These are phyloP conservation scores for Ditylenchus dipsaci DNA, from an alignment of 1,140 invertebrate species.

Conservation along the genomic window DNA sequence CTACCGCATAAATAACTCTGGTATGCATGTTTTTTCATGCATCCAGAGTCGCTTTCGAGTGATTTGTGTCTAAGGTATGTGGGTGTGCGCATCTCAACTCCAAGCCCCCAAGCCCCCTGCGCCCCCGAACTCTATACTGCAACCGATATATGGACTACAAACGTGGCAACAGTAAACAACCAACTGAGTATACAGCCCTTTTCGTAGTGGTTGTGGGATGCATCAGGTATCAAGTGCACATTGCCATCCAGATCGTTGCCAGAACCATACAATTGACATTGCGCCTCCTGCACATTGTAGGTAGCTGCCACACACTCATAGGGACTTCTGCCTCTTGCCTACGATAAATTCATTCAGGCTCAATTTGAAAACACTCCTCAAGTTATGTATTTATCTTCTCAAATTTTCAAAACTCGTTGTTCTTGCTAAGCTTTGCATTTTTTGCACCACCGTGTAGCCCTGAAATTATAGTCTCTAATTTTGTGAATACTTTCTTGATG, in stretches of 20 bases:
- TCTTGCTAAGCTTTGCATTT: no score
- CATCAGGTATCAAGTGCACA: slow-evolving; percentile 38
- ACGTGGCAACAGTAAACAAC: neutral
- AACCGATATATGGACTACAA: neutral
- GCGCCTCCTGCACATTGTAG: slow-evolving; percentile 11
- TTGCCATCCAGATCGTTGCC: slow-evolving; percentile 30
- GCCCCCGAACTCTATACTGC: neutral
- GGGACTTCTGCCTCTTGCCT: slow-evolving; percentile 28
- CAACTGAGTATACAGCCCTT: slow-evolving; percentile 37
- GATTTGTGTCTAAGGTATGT: no score
- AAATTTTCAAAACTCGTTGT: no score
- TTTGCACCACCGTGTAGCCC: no score
- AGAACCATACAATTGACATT: slow-evolving; percentile 31
- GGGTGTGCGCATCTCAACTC: no score
- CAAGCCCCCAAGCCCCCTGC: no score
- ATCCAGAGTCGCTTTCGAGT: no score
- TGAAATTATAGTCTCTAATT: no score
- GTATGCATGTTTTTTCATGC: no score
- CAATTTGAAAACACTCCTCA: neutral
- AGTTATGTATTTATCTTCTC: no score
- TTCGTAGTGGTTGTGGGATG: slow-evolving; percentile 29
- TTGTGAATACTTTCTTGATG: no score
- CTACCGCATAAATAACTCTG: no score
- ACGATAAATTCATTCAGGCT: slow-evolving; percentile 1
- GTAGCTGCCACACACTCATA: slow-evolving; percentile 29